Percentiles rank a stretch among this genome's conserved stretches.
Conservation (phyloP, 1,140 invertebrate species). For the Apis mellifera region Amel_HAv3.1 CM009946.2:6169501-6170000, state of each 20-base stretch:
- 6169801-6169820: background rate
- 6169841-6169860: background rate
- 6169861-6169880: slow-evolving; percentile 2
- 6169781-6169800: slow-evolving; percentile 2
- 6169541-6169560: too few relatives aligned
- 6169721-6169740: background rate
- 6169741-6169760: background rate
- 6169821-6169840: slow-evolving; percentile 9
- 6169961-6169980: background rate
- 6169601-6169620: too few relatives aligned
- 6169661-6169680: too few relatives aligned
- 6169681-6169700: background rate
- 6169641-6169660: too few relatives aligned
- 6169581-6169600: too few relatives aligned
- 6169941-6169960: background rate
- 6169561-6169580: too few relatives aligned
- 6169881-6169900: slow-evolving; percentile 30
- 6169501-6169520: too few relatives aligned
- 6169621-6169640: too few relatives aligned
- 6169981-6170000: slow-evolving; percentile 2
- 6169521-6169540: too few relatives aligned
- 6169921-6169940: background rate
- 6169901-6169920: background rate
- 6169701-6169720: too few relatives aligned
- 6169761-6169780: background rate